These are phyloP conservation scores for Phenganax marumi DNA, from an alignment of 92 coral and sea anemone species.

Conservation along the genomic window DNA sequence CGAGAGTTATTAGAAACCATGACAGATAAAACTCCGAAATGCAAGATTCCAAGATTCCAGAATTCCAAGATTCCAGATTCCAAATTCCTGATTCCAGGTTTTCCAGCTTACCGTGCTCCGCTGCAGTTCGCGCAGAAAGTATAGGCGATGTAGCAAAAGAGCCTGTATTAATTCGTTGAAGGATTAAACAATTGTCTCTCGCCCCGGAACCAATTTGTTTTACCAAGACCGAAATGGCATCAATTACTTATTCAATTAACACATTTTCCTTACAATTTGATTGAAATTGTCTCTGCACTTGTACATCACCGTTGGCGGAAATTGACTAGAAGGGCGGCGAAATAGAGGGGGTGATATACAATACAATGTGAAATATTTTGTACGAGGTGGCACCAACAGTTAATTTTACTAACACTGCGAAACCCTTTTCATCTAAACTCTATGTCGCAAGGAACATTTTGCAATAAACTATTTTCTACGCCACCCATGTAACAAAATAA, in stretches of 20 bases:
- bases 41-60: no score
- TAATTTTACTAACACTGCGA: not conserved
- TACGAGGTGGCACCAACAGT: not conserved
- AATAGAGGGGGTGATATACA: slow-evolving; percentile 3
- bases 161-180: not conserved
- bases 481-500: no score
- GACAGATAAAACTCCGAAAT: no score
- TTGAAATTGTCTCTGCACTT: not conserved
- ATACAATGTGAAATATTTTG: not conserved
- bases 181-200: not conserved
- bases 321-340: not conserved
- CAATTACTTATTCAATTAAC: slow-evolving; percentile 39
- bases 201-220: not conserved
- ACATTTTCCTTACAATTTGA: slow-evolving; percentile 24
- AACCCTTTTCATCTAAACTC: no score
- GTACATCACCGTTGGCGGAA: slow-evolving; percentile 8
- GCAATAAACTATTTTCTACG: no score
- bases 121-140: no score
- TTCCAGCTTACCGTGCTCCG: no score
- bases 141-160: not conserved
- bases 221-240: slow-evolving; percentile 17
- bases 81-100: no score
- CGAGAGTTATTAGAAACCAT: no score
- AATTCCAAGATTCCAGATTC: no score
- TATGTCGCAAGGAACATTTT: no score